Conservation (phyloP, 2,888 invertebrate species). For the Neoaliturus tenellus region DNA sequence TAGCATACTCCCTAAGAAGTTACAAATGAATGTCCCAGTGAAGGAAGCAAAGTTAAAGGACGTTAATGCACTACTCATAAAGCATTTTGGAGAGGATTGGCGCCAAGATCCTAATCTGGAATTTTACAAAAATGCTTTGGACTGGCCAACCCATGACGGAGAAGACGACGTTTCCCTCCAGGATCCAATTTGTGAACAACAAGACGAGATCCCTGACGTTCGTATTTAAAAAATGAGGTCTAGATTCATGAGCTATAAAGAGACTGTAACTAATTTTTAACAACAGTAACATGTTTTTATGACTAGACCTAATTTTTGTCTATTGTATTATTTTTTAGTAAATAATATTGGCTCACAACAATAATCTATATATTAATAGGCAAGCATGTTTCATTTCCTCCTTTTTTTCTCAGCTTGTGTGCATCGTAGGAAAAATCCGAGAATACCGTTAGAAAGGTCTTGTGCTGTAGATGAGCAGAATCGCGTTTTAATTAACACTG, state of each 20-base stretch:
- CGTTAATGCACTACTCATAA: not conserved
- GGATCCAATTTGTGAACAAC: constrained; percentile 37
- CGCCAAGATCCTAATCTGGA: constrained; percentile 5
- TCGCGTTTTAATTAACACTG: no score
- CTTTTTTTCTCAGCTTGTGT: no score
- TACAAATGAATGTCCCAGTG: constrained; percentile 37
- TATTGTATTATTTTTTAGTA: not conserved
- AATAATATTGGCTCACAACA: not conserved
- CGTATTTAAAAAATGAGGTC: constrained; percentile 1
- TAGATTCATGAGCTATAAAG: not conserved
- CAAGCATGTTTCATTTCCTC: no score
- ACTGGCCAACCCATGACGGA: constrained; percentile 26
- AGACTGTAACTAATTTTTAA: not conserved
- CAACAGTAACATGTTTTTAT: constrained; percentile 17
- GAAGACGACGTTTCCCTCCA: not conserved
- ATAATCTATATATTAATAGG: no score
- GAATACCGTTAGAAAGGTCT: no score
- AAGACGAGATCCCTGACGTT: constrained; percentile 22
- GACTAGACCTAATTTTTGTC: not conserved
- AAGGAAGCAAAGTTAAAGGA: not conserved
- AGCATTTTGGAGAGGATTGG: constrained; percentile 51
- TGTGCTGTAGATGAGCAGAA: no score
- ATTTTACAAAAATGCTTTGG: constrained; percentile 22
- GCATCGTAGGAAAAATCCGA: no score
- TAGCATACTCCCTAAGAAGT: constrained; percentile 14